These are phyloP conservation scores for Brenthis hecate DNA, from an alignment of 2,888 invertebrate species.

Conservation along the genomic window DNA sequence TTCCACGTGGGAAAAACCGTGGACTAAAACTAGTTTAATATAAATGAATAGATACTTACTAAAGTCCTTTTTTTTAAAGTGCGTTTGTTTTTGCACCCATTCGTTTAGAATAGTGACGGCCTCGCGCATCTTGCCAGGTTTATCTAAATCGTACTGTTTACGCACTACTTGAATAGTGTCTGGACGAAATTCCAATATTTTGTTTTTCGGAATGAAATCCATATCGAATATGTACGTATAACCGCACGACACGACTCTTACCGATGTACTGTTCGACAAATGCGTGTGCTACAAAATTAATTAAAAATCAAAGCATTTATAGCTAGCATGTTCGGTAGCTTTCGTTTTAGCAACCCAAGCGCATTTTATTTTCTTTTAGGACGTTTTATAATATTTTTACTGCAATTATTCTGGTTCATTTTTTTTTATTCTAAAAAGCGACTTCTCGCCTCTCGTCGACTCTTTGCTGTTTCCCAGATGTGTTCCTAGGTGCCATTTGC, in stretches of 20 bases:
- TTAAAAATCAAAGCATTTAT: slow-evolving; percentile 7
- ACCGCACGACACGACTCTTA: slow-evolving; percentile 21
- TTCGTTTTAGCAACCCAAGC: slow-evolving; percentile 7
- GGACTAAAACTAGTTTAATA: neutral
- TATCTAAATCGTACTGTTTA: slow-evolving; percentile 47
- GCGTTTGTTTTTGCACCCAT: slow-evolving; percentile 54
- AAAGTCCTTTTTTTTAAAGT: slow-evolving; percentile 52
- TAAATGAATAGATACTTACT: slow-evolving; percentile 44
- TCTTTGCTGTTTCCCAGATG: no score
- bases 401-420: neutral
- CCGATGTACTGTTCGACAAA: slow-evolving; percentile 21
- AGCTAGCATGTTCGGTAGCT: slow-evolving; percentile 20
- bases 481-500: no score
- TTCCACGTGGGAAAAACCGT: neutral
- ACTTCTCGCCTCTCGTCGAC: neutral
- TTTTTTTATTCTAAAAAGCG: neutral
- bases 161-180: slow-evolving; percentile 45
- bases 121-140: slow-evolving; percentile 45
- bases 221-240: slow-evolving; percentile 18
- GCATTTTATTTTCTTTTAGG: neutral
- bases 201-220: slow-evolving; percentile 28
- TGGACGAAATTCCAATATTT: slow-evolving; percentile 41
- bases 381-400: no score
- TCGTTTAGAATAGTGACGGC: slow-evolving; percentile 51
- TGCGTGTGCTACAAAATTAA: neutral